Evolutionary conservation across 2,888 invertebrate genomes (phyloP).

Genomic region (Temnothorax ravouxi): DNA sequence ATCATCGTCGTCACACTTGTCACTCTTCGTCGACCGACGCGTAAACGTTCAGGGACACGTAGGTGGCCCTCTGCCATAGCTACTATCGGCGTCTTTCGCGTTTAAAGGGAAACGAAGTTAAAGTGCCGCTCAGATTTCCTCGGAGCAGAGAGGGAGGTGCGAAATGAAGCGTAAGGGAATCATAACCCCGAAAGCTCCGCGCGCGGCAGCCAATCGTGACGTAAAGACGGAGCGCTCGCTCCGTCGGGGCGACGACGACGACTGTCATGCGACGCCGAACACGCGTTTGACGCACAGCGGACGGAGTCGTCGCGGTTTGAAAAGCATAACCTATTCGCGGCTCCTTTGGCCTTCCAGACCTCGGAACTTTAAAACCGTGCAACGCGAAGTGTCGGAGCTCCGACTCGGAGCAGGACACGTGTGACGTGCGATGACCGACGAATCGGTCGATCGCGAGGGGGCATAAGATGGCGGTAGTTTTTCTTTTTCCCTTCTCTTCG

Average conservation of each 20-base stretch:
- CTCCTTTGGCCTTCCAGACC: not conserved
- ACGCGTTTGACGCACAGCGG: not conserved
- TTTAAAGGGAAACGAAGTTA: not conserved
- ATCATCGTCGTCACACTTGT: not conserved
- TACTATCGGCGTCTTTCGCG: not conserved
- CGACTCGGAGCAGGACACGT: constrained; percentile 5
- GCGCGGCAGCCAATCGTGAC: not conserved
- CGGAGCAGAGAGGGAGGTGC: not conserved
- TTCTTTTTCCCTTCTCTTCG: constrained; percentile 38
- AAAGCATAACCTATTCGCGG: not conserved
- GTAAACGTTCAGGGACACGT: not conserved
- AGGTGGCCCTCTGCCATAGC: not conserved
- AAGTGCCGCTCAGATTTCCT: not conserved
- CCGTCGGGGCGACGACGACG: not conserved
- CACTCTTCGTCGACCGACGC: not conserved
- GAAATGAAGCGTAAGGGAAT: not conserved
- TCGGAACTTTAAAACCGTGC: not conserved
- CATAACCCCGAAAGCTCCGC: not conserved
- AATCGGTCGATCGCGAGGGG: constrained; percentile 64
- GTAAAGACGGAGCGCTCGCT: constrained; percentile 22
- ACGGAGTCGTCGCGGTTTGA: not conserved
- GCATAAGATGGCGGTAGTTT: constrained; percentile 80
- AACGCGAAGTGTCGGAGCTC: not conserved
- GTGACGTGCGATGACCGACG: not conserved
- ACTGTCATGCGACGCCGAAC: constrained; percentile 48